Conservation (phyloP, 2,888 invertebrate species). For the Tinea trinotella region DNA sequence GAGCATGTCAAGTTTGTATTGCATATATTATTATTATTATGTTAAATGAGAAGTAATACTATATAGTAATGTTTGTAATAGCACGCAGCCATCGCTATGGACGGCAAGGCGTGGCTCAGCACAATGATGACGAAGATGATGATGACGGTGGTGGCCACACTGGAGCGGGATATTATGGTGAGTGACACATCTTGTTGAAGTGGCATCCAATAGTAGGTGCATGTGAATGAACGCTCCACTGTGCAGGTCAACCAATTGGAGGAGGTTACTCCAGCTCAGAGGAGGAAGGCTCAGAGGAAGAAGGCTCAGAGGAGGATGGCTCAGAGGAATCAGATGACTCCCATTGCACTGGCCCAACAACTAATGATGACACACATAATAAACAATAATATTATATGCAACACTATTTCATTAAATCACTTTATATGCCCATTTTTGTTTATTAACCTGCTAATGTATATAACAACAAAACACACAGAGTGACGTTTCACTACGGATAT, state of each 20-base stretch:
- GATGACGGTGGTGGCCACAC: constrained; percentile 52
- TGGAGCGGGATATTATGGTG: constrained; percentile 29
- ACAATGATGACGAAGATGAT: constrained; percentile 77
- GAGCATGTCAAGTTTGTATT: constrained; percentile 90
- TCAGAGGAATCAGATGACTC: background rate
- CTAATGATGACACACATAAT: background rate
- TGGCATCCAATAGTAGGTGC: background rate
- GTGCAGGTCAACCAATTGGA: too few relatives aligned
- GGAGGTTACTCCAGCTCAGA: background rate
- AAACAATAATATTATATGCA: background rate
- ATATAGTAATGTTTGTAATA: constrained; percentile 31
- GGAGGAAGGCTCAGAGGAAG: background rate
- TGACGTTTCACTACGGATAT: background rate
- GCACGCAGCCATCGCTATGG: constrained; percentile 92
- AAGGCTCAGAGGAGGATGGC: background rate
- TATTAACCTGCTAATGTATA: background rate
- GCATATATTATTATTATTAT: background rate
- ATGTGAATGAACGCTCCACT: too few relatives aligned
- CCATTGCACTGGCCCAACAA: background rate
- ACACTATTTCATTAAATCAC: background rate
- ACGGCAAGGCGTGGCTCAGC: constrained; percentile 79
- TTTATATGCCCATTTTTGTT: background rate
- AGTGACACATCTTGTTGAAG: constrained; percentile 23
- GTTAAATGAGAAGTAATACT: background rate
- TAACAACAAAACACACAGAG: background rate